Base-by-base conservation (phyloP, 2,888 invertebrate genomes). In the Dorcus hopei region DNA sequence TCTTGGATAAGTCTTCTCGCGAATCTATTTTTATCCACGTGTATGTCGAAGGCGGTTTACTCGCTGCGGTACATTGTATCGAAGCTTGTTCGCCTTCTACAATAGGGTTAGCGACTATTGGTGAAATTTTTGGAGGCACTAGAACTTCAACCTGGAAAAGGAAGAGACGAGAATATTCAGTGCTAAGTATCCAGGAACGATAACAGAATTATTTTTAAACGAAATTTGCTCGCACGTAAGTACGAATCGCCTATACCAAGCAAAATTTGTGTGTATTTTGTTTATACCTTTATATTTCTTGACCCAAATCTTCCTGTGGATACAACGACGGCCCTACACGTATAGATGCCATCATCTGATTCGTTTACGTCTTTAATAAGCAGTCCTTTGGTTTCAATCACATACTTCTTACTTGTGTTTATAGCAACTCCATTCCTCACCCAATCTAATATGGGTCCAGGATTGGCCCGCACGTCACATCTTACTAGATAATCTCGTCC, bases 381-480 rank as follows among this genome's bases (percentile, higher is more conserved):
- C 9, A 95, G 79, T 0, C 92, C 93, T 66, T 91, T 88, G 0
- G 87, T 80, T 66, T 89, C 87, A 55, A 89, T 85, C 9, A 92
- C 84, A 71, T 89, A 91, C 73, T 88, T 85, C 51, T 87, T 87
- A 65, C 86, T 85, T 6, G 87, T 87, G 52, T 79, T 80, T 59
- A 93, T 87, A 61, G 83, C 80, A 69, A 86, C 85, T 39, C 88
- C 89, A 74, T 93, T 88, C 76, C 89, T 89, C 64, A 89, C 83
- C 93, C 95, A 95, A 74, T 91, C 90, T 9, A 95, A 87, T n/a
- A 86, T 84, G 0, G 95, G 93, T 38, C 90, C 82, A 9, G 95
- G 95, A 75, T 89, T 88, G 0, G 95, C 94, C 59, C 86, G 86
- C 0, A 95, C 95, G 76, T 89, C 87, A 73, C 95, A 95, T 79